Base-by-base conservation (phyloP, 2,113 vertebrate species). In the Cyanoramphus novaezelandiae region DNA sequence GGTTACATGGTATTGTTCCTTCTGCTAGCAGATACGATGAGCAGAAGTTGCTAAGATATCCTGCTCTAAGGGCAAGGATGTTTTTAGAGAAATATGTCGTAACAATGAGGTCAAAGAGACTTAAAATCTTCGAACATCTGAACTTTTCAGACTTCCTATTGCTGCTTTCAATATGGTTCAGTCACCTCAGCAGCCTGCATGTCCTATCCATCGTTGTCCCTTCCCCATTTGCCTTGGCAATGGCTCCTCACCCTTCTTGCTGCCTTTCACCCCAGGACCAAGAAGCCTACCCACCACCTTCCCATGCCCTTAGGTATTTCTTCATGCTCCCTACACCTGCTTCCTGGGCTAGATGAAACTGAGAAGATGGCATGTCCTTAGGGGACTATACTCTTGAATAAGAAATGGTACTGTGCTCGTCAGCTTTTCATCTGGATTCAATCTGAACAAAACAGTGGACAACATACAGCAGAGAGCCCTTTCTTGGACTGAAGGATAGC, bases 191-290 rank as follows among this genome's bases (percentile, higher is more conserved):
- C 50, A 87, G 43, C 46, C 21, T 77, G 4, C 4, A 6, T 24
- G 6, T 43, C 13, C 17, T 29, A 0, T 64, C 55, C 20, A 43
- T 75, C 75, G 44, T 52, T 71, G 11, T 43, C 11, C 23, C 16
- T 75, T 87, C 50, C 19, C 12, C 3, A 6, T 63, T 55, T 88
- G 24, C 44, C 13, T 83, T 74, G n/a, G 11, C 27, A 64, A 1
- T 64, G 37, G 7, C 68, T 81, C 24, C 43, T 90, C 41, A 41
- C 17, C 10, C 8, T 82, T 85, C 23, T 24, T 88, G 27, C 43
- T 44, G 10, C 15, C 17, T 68, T 63, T 77, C 3, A 0, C 24
- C 80, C 4, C 0, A 0, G 86, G 60, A 67, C 35, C 4, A 2
- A 75, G 74, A 87, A 94, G 10, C 18, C 44, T 27, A 47, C 6